Base-by-base conservation (phyloP, 2,888 invertebrate species). In the Mythimna vitellina region DNA sequence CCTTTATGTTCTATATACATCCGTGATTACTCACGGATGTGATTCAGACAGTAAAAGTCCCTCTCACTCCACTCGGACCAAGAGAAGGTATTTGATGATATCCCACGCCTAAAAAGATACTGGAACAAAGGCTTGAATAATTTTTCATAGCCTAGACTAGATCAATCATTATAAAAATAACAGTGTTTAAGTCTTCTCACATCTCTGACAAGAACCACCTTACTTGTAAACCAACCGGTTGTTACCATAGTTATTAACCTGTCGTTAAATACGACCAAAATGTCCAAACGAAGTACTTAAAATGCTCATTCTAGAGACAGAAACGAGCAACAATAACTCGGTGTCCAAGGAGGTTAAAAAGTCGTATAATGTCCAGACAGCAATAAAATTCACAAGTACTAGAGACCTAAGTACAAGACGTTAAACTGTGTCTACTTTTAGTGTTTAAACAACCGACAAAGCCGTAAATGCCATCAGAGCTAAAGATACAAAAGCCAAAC, bases 341-440 rank as follows among this genome's bases (percentile, higher is more conserved):
- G 35, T 54, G 54, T 56, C 38, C 63, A 38, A 53, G 46, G 25
- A 56, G 38, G 65, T 78, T 65, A 29, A 75, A 78, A 74, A 56
- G 70, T 54, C 79, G 51, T 76, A 65, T 61, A 61, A 53, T 25
- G 20, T 57, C 56, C 56, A 53, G 70, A 61, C 46, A 64, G 66
- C 64, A 68, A 69, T 80, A 76, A 80, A 65, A 72, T 80, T 65
- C 70, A 67, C 64, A 64, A 68, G 63, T 58, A 58, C 70, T 69
- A 14, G 29, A 66, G 32, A 56, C 32, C 54, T 69, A 66, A 72
- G 76, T 81, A 61, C 64, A 61, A 61, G 57, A 57, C 73, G 29
- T 80, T 64, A 70, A 80, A 76, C 71, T 54, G 22, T 66, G 72
- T 35, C 53, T 69, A 67, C 20, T 69, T 80, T 70, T 67, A 69